phyloP scores from a whole-genome alignment of 2,797 vertebrate genomes.

The Molossus molossus region DNA sequence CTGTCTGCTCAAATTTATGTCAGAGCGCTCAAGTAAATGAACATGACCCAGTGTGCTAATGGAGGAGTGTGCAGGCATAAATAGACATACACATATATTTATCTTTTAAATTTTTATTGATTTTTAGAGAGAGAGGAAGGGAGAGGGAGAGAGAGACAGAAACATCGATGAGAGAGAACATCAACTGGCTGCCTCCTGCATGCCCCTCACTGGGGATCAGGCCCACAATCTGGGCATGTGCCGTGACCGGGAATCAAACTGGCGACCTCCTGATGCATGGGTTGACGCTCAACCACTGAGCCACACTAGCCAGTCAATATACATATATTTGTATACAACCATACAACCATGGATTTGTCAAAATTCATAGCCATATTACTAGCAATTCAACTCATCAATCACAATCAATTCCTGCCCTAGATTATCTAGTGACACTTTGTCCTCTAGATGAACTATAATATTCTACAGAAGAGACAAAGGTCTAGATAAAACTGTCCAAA shows the following conservation, averaged over 20 bases:
- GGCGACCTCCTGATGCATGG: no score
- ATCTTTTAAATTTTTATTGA: no score
- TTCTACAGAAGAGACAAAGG: neutral
- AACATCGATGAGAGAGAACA: no score
- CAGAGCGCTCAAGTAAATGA: neutral
- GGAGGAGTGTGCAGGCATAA: neutral
- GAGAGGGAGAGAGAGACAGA: no score
- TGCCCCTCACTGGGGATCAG: no score
- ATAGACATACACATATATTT: neutral
- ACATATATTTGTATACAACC: neutral
- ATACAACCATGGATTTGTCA: neutral
- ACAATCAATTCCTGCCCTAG: neutral
- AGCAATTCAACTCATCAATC: neutral
- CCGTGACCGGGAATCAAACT: no score
- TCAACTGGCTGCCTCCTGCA: no score
- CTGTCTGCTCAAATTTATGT: accelerated
- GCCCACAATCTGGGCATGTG: no score
- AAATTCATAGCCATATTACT: no score
- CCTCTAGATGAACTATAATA: neutral
- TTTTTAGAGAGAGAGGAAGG: no score
- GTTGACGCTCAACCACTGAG: no score
- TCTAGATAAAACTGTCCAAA: neutral
- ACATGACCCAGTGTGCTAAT: neutral
- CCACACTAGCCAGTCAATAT: no score
- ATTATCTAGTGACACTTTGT: neutral